Base-by-base conservation (phyloP, 2,797 vertebrate genomes). In the Dallia pectoralis region DNA sequence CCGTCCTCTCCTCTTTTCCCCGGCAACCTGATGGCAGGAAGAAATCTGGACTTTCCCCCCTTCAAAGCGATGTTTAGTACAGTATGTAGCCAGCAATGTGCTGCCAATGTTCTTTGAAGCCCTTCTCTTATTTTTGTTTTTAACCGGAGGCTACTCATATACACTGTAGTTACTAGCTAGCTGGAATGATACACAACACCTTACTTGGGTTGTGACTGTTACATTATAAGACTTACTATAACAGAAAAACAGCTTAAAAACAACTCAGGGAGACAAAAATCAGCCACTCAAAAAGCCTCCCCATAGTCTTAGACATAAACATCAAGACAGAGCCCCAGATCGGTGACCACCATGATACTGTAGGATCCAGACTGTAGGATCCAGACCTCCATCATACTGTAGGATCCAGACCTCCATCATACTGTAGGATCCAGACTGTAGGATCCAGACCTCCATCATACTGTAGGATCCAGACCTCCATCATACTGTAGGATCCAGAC, bases 1-100 rank as follows among this genome's bases (percentile, higher is more conserved):
- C 51, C 19, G 0, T n/a, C 11, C 11, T 25, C 22, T 22, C 5
- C 51, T 22, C 53, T 25, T 56, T 56, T 25, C 2, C 51, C 22
- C 53, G 22, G 91, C 91, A 95, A 95, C 95, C 94, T 95, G 95
- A 95, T 93, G 95, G 95, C 94, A 96, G 94, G 94, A 97, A 95
- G 93, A 93, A 94, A 94, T 84, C 84, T 91, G 93, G 92, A 53
- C n/a, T 7, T 53, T 22, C 3, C 22, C 19, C 18, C 51, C 91
- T 94, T 93, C 90, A 90, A 91, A 89, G 89, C 85, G 87, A 91
- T 89, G 91, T 87, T 22, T 8, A 25, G 18, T 25, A 25, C 22
- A 44, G 9, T 44, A 44, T 89, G 88, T 84, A 87, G 85, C 92
- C 91, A 91, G 89, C 89, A 84, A 81, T 68, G 79, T 63, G 22